phyloP scores from a whole-genome alignment of 2,888 invertebrate species.

The Tineola bisselliella region DNA sequence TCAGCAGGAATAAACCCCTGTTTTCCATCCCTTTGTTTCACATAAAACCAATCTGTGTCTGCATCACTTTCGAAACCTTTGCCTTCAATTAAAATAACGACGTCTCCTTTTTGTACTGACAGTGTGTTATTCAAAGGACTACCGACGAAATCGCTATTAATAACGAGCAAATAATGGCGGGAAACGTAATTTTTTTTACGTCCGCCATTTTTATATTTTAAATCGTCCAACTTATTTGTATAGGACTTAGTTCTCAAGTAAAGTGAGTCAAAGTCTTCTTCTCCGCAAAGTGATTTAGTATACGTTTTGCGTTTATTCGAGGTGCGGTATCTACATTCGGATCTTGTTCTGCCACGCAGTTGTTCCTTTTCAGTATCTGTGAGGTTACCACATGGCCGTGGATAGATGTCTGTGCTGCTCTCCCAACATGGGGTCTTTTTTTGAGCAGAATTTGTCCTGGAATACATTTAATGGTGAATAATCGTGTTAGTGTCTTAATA shows the following conservation, averaged over 20 bases:
- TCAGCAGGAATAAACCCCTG: constrained; percentile 83
- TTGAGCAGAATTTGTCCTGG: constrained; percentile 54
- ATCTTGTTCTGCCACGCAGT: constrained; percentile 70
- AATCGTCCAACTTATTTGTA: constrained; percentile 29
- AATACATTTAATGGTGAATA: too few relatives aligned
- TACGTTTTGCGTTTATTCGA: constrained; percentile 32
- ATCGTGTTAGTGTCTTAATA: too few relatives aligned
- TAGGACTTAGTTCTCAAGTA: constrained; percentile 69
- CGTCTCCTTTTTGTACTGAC: constrained; percentile 76
- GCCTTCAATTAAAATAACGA: constrained; percentile 73
- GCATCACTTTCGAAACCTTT: constrained; percentile 51
- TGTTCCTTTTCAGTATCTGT: constrained; percentile 82
- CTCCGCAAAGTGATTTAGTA: constrained; percentile 66
- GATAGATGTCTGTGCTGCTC: constrained; percentile 82
- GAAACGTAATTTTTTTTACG: constrained; percentile 20
- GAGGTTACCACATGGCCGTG: constrained; percentile 82
- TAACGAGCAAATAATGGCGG: constrained; percentile 76
- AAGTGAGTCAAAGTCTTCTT: constrained; percentile 76
- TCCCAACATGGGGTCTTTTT: constrained; percentile 82
- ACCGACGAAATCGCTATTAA: constrained; percentile 72
- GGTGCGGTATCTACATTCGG: constrained; percentile 72
- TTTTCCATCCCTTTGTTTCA: constrained; percentile 73
- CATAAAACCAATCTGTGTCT: constrained; percentile 80
- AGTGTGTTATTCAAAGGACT: constrained; percentile 69
- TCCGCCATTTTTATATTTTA: constrained; percentile 21